Conservation (phyloP, 2,797 vertebrate genomes). For the Pipistrellus pipistrellus region DNA sequence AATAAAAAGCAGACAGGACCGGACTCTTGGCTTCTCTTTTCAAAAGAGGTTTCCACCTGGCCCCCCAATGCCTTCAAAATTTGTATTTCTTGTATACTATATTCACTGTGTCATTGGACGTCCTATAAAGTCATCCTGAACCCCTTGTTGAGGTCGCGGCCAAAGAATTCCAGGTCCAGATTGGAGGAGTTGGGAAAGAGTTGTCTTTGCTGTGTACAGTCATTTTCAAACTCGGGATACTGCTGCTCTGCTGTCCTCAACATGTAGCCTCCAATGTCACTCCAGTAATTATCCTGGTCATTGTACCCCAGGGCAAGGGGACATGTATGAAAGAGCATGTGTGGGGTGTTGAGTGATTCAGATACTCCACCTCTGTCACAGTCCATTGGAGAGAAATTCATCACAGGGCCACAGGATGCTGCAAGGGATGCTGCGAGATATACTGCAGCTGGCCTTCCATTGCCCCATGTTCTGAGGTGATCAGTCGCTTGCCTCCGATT, state of each 20-base stretch:
- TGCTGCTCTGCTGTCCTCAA: neutral
- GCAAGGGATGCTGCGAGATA: neutral
- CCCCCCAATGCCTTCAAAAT: too few relatives aligned
- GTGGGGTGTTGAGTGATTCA: neutral
- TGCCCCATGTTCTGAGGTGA: accelerated
- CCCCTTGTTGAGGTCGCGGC: too few relatives aligned
- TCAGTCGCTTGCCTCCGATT: neutral
- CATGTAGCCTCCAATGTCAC: accelerated
- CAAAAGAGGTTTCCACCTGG: too few relatives aligned
- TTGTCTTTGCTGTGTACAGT: neutral
- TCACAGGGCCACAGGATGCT: neutral
- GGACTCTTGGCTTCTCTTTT: too few relatives aligned
- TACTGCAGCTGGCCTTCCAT: neutral
- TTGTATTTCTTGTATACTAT: too few relatives aligned
- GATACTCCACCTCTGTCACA: neutral
- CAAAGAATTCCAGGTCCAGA: neutral
- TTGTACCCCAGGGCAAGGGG: neutral
- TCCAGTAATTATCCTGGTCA: neutral
- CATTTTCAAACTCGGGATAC: neutral
- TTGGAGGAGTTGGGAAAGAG: neutral
- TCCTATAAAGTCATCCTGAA: too few relatives aligned
- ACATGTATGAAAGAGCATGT: neutral
- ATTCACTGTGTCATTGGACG: too few relatives aligned
- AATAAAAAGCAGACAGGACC: too few relatives aligned
- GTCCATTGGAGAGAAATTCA: neutral